Conservation (phyloP, 2,797 vertebrate species). For the Danio albolineatus region DNA sequence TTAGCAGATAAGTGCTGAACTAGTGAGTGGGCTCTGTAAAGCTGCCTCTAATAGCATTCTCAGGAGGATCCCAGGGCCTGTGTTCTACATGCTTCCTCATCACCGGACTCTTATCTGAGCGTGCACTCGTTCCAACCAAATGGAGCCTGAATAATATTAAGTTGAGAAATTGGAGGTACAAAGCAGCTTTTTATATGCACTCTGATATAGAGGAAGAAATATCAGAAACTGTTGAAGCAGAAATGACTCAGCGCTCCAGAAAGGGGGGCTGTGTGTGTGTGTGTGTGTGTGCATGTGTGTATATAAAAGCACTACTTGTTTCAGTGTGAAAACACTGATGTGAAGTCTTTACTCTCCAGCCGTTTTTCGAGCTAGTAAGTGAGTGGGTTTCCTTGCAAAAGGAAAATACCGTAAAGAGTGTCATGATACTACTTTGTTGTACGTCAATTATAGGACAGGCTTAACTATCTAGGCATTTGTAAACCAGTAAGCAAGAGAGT, state of each 20-base stretch:
- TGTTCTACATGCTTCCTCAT: constrained; percentile 84
- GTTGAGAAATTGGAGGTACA: constrained; percentile 82
- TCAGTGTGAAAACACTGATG: constrained; percentile 56
- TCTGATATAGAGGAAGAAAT: constrained; percentile 75
- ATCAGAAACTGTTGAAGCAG: constrained; percentile 78
- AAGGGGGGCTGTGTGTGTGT: constrained; percentile 32
- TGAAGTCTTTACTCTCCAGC: constrained; percentile 74
- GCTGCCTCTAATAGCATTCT: constrained; percentile 80
- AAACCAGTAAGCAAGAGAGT: constrained; percentile 19
- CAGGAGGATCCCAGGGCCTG: constrained; percentile 78
- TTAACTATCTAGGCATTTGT: constrained; percentile 69
- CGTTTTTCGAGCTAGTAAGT: constrained; percentile 32
- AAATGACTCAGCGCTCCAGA: constrained; percentile 75
- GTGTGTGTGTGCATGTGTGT: constrained; percentile 28
- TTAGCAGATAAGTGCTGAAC: constrained; percentile 85
- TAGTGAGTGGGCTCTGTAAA: constrained; percentile 81
- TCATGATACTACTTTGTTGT: background rate
- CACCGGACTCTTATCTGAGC: constrained; percentile 82
- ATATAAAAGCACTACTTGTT: constrained; percentile 40
- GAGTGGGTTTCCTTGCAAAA: constrained; percentile 13
- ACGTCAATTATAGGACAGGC: constrained; percentile 60
- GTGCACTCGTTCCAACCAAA: constrained; percentile 81
- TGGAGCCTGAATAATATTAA: constrained; percentile 86
- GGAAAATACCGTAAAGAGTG: background rate
- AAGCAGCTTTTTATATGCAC: constrained; percentile 72